Base-by-base conservation (phyloP, 1,140 invertebrate species). In the Drosophila mayri region DNA sequence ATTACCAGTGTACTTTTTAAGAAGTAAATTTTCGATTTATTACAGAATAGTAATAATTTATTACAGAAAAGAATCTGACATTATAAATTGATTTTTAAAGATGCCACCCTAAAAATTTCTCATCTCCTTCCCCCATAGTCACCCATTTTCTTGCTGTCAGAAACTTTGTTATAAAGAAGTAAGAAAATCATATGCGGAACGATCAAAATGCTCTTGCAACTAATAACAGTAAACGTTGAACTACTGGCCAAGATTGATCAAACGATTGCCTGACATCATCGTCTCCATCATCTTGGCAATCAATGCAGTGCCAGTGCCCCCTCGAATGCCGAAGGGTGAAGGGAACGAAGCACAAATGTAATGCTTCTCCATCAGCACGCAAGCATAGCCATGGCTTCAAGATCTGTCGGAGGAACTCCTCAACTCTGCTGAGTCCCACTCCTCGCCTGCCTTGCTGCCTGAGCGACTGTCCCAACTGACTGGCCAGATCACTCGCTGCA, bases 191-290 rank as follows among this genome's bases (percentile, higher is more conserved):
- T 67, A 70, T 70, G 46, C 67, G 72, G 46, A 61, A 43, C 47
- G 55, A 40, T 76, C 62, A 76, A 61, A 76, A 76, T 66, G 65
- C 70, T 84, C 47, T 58, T 70, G 65, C 76, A 79, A 66, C 57
- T 83, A 79, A 84, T 83, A 83, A 84, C 81, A 84, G 81, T 83
- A 79, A 83, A 83, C 67, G 80, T 64, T 83, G 81, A 83, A 84
- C 81, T 84, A 83, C 81, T 84, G 81, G 81, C 71, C 81, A 83
- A 83, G 81, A 83, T 83, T 84, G 81, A 83, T 84, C 78, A 66
- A 84, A 75, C 76, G 81, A 83, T 83, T 79, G 81, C 65, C 71
- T 79, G 72, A 76, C 81, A 79, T 83, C 81, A 79, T 84, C 72
- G 68, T 76, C 62, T 41, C 54, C 74, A 46, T 76, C 74, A 76